Evolutionary conservation across 2,888 invertebrate species (phyloP).

Genomic region (Mayetiola destructor): DNA sequence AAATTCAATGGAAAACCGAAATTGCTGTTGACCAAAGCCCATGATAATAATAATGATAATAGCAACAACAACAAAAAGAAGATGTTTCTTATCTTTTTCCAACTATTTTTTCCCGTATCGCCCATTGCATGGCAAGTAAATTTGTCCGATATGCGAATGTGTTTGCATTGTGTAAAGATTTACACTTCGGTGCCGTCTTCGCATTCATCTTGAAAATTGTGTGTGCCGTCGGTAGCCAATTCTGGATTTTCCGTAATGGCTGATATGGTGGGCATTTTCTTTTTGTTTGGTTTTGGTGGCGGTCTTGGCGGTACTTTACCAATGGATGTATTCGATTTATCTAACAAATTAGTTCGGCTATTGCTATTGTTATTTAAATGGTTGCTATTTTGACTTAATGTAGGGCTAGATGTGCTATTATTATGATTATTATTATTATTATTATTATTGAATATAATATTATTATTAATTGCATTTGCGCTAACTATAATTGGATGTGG

Average conservation of each 20-base stretch:
- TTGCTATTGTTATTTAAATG: constrained; percentile 32
- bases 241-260: constrained; percentile 6
- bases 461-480: constrained; percentile 28
- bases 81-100: no score
- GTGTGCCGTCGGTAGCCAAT: constrained; percentile 36
- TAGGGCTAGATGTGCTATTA: constrained; percentile 26
- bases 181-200: constrained; percentile 81
- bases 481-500: constrained; percentile 41
- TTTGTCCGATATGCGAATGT: no score
- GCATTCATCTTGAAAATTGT: constrained; percentile 73
- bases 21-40: no score
- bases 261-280: constrained; percentile 46
- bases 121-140: no score
- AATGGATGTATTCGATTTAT: constrained; percentile 30
- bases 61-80: no score
- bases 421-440: constrained; percentile 26
- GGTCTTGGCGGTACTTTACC: constrained; percentile 62
- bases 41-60: no score
- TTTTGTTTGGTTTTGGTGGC: constrained; percentile 75
- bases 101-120: no score
- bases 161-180: no score
- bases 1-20: no score
- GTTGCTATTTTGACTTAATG: constrained; percentile 37
- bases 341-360: constrained; percentile 27
- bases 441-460: constrained; percentile 10